Evolutionary conservation across 1,140 invertebrate species (phyloP), one percentile per base, ranked within the genome.

Genomic region (Ceratosolen fusciceps): DNA sequence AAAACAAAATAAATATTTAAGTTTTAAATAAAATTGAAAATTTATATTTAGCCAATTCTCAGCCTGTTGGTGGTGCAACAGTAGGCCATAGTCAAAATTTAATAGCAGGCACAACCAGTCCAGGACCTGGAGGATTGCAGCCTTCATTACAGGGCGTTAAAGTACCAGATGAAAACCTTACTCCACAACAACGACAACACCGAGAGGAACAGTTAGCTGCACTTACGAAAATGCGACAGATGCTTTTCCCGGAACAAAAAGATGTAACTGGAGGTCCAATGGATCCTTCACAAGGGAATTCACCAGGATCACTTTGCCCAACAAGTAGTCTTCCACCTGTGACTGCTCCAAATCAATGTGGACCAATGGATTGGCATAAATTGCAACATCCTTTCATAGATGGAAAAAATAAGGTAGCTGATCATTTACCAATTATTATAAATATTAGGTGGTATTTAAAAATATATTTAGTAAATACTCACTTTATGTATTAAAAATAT

Each of bases 101-200:
- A 60, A 83, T 90, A 81, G 87, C 87, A 83, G 86, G 88, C 29
- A 84, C 90, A 67, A 91, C 91, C 81, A 92, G 91, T 85, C 91
- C 90, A 81, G 91, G 91, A 76, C 87, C 91, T 68, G 86, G 88
- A 82, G 91, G 90, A 82, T 88, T 92, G 81, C 91, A 93, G 79
- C 92, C 92, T 84, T 93, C 93, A 43, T 85, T 93, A 56, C 92
- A 93, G 91, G 95, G 95, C 85, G 95, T 96, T 16, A 97, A 97
- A 93, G 95, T 98, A 84, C 97, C 97, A 79, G 97, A 99, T 91
- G 97, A 98, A 91, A 98, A 98, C 90, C 91, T 99, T 81, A 99
- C 98, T 74, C 97, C 97, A 34, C 96, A 98, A 89, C 98, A 99
- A 89, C 93, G 96, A 72, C 96, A 98, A 77, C 96, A 98, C 85